phyloP scores from a whole-genome alignment of 2,888 invertebrate species.

The Adelognathus sp. region DNA sequence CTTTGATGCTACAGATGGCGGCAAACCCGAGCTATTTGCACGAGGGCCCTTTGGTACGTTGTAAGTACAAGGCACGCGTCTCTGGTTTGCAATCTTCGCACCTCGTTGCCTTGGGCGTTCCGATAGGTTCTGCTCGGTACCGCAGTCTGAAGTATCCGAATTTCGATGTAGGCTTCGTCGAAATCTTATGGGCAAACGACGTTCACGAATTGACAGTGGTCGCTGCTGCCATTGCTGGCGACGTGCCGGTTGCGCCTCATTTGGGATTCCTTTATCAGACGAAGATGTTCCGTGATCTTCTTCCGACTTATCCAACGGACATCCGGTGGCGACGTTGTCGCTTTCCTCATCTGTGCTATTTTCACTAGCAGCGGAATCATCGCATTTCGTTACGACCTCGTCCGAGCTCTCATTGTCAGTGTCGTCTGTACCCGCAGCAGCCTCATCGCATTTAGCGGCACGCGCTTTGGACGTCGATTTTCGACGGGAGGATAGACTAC shows the following conservation, averaged over 20 bases:
- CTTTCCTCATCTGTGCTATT: not conserved
- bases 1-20: not conserved
- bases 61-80: not conserved
- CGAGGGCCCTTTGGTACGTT: not conserved
- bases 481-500: too few relatives aligned
- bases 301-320: too few relatives aligned
- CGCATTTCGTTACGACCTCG: too few relatives aligned
- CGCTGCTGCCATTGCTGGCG: not conserved
- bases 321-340: too few relatives aligned
- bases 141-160: not conserved
- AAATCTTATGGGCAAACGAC: not conserved
- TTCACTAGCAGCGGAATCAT: too few relatives aligned
- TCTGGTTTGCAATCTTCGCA: not conserved
- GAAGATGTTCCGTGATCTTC: not conserved
- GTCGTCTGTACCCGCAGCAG: too few relatives aligned
- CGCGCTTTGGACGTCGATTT: too few relatives aligned
- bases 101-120: not conserved
- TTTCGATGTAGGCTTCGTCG: not conserved
- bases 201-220: not conserved
- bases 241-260: not conserved
- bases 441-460: too few relatives aligned
- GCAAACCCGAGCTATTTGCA: not conserved
- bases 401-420: too few relatives aligned
- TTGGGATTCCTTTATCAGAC: not conserved
- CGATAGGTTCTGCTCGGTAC: too few relatives aligned